Base-by-base conservation (phyloP, 1,140 invertebrate species). In the Euura lappo region DNA sequence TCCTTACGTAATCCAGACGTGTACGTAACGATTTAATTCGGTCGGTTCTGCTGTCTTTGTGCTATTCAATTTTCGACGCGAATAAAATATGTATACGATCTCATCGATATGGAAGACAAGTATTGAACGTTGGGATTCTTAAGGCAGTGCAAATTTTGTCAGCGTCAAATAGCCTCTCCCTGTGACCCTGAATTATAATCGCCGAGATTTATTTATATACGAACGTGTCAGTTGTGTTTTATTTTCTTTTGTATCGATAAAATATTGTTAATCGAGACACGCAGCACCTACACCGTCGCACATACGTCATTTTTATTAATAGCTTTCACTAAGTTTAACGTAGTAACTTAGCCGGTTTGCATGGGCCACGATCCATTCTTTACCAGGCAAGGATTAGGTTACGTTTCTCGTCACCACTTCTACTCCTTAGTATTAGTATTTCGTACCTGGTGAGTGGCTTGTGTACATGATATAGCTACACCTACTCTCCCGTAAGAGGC, bases 261-360 rank as follows among this genome's bases (percentile, higher is more conserved):
- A 28, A 28, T 28, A 28, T 28, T 28, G 28, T 28, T 28, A 28
- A 28, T 28, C 28, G 28, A 28, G 28, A 28, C 28, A 28, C 28
- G 28, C 28, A 28, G 28, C 28, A 28, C 28, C 28, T 28, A 28
- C 28, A 28, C 28, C 28, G 28, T 28, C 51, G 51, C n/a, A n/a
- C n/a, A n/a, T n/a, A 60, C 51, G 51, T 60, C 51, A 60, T 60
- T 60, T 60, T 60, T 60, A 60, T 60, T 60, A 60, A 60, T 60
- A 60, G 13, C 51, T 60, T 60, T 60, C 51, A 11, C 51, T 60
- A 3, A 28, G 3, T 60, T 60, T 60, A 60, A 60, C 13, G 51
- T 2, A 60, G 51, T 11, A 60, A 60, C 51, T n/a, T n/a, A 60
- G 13, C 51, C 51, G 51, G 51, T n/a, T 60, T 60, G 8, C 51